Evolutionary conservation across 1,140 invertebrate genomes (phyloP).

Genomic region (Drosophila nasuta): DNA sequence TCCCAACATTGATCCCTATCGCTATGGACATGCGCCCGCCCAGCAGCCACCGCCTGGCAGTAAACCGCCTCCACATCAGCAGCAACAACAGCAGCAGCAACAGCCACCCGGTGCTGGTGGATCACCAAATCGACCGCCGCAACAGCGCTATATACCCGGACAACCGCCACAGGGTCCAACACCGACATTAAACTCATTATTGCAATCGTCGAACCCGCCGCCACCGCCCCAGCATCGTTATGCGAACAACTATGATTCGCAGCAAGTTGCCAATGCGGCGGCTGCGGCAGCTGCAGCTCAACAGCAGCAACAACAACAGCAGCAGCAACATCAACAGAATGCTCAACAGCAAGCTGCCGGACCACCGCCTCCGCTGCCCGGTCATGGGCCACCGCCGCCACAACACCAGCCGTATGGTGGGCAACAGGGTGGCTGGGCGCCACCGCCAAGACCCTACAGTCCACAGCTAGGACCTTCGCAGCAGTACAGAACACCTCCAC

Average conservation of each 20-base stretch:
- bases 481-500: constrained; percentile 81
- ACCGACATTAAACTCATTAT: constrained; percentile 94
- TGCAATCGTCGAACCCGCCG: constrained; percentile 91
- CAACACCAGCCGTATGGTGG: constrained; percentile 79
- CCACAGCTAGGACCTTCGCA: constrained; percentile 81
- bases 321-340: constrained; percentile 58
- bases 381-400: constrained; percentile 85
- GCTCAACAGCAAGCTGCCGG: constrained; percentile 75
- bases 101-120: constrained; percentile 58
- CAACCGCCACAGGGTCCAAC: constrained; percentile 91
- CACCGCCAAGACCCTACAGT: constrained; percentile 81
- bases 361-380: constrained; percentile 68
- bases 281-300: constrained; percentile 70
- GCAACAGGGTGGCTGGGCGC: constrained; percentile 82
- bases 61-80: constrained; percentile 64
- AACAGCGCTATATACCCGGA: constrained; percentile 83
- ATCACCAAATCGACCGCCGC: constrained; percentile 80
- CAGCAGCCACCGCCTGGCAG: constrained; percentile 67
- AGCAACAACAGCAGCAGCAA: constrained; percentile 50
- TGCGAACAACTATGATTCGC: constrained; percentile 84
- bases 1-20: constrained; percentile 83
- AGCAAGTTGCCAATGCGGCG: constrained; percentile 83
- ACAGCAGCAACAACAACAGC: constrained; percentile 76
- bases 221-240: constrained; percentile 85
- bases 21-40: constrained; percentile 72